phyloP scores from a whole-genome alignment of 1,140 invertebrate genomes.

The Doryteuthis pealeii region DNA sequence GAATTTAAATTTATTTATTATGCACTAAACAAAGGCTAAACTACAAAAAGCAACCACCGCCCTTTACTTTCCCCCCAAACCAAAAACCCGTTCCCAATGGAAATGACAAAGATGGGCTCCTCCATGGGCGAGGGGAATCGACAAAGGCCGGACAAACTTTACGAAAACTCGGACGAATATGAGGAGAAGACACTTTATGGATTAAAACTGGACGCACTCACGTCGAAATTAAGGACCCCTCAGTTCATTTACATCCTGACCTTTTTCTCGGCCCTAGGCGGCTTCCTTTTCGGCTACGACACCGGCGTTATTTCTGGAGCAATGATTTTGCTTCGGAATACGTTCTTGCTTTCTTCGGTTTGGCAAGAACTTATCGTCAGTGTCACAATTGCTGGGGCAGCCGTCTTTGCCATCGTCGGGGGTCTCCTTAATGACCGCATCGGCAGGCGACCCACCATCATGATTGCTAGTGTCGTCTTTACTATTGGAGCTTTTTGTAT shows the following conservation, averaged over 20 bases:
- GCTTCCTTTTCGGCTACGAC: conserved; percentile 72
- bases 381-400: conserved; percentile 60
- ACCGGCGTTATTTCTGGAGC: conserved; percentile 70
- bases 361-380: conserved; percentile 67
- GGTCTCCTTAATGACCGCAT: conserved; percentile 63
- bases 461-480: conserved; percentile 66
- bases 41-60: too few relatives aligned
- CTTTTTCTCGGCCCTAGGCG: conserved; percentile 63
- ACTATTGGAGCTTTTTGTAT: conserved; percentile 65
- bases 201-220: conserved; percentile 50
- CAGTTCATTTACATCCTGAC: conserved; percentile 54
- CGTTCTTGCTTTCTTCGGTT: conserved; percentile 61
- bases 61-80: too few relatives aligned
- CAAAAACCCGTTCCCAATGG: not conserved
- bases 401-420: conserved; percentile 64
- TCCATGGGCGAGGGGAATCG: conserved; percentile 16
- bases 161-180: conserved; percentile 47
- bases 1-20: not conserved
- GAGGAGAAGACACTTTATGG: conserved; percentile 26
- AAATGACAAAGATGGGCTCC: conserved; percentile 17
- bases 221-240: conserved; percentile 40
- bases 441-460: conserved; percentile 65
- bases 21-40: too few relatives aligned
- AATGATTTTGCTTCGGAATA: conserved; percentile 63
- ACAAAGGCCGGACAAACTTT: conserved; percentile 41